Evolutionary conservation across 92 coral and sea anemone species (phyloP), one percentile per base, ranked within the genome.

Genomic region (Phenganax subtilis): DNA sequence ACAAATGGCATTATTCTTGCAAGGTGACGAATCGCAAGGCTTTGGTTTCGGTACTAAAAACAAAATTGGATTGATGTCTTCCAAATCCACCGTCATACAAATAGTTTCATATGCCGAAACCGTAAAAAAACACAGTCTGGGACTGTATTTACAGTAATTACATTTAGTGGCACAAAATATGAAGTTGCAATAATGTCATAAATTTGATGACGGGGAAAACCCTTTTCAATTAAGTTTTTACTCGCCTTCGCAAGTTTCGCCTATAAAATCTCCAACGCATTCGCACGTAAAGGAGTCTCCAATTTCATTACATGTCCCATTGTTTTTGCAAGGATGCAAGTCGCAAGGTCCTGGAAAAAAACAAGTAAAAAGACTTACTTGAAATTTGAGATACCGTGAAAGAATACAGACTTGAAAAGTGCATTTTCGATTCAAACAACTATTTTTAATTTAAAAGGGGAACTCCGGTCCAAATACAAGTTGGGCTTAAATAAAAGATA

Each of bases 1-100:
- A 44, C 81, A 76, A 14, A 31, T 59, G 0, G 55, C 80, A 51
- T 9, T 31, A 20, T 56, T 44, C 29, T 68, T 68, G 79, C 77
- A 81, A 3, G 85, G 76, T 12, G 77, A 71, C 10, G 70, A 65
- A 20, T 81, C 75, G 63, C 77, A 65, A 2, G 75, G 77, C 8
- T 72, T 51, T 60, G 85, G 85, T 57, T 82, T 47, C 51, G 8
- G 85, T 12, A 52, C 79, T 74, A 74, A 12, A 54, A 74, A 16
- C 31, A 54, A 30, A 56, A 56, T 56, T 1, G 60, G 60, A 20
- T 20, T 20, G 25, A 15, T 2, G 60, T 15, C 12, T 10, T 9
- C 7, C 9, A 56, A 9, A 1, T 37, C 47, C 47, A 7, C 16
- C 11, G 60, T 61, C 5, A 61, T 6, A 0, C 25, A 0, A 14